phyloP scores from a whole-genome alignment of 2,113 vertebrate genomes.

The Brachionichthys hirsutus region DNA sequence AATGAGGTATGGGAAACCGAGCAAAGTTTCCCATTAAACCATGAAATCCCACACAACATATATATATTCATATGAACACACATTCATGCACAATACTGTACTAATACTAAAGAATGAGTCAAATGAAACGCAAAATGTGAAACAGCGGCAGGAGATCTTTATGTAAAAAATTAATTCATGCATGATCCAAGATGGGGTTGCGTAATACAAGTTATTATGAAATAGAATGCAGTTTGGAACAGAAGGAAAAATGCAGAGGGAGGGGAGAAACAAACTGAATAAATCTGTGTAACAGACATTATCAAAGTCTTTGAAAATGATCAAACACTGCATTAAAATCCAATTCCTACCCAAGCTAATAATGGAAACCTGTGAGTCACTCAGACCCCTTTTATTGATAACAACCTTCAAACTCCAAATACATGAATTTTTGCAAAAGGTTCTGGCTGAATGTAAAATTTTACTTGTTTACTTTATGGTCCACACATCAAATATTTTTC shows the following conservation, averaged over 20 bases:
- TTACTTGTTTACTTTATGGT: constrained; percentile 1
- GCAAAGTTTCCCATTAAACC: constrained; percentile 63
- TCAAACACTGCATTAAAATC: constrained; percentile 20
- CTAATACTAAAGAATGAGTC: constrained; percentile 18
- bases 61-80: constrained; percentile 23
- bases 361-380: constrained; percentile 6
- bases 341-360: constrained; percentile 1
- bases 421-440: constrained; percentile 8
- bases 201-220: constrained; percentile 42
- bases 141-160: constrained; percentile 20
- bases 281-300: constrained; percentile 9
- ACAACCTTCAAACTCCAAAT: constrained; percentile 8
- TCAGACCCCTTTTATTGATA: background rate
- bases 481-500: constrained; percentile 15
- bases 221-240: constrained; percentile 13
- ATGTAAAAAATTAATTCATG: constrained; percentile 50
- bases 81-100: constrained; percentile 18
- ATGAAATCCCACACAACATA: constrained; percentile 29
- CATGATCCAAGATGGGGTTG: constrained; percentile 36
- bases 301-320: constrained; percentile 21
- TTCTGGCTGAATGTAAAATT: constrained; percentile 2
- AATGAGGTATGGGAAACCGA: constrained; percentile 63
- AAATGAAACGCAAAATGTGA: constrained; percentile 38
- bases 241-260: constrained; percentile 1
- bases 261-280: background rate